Evolutionary conservation across 2,888 invertebrate genomes (phyloP).

Genomic region (Stenodema calcarata): DNA sequence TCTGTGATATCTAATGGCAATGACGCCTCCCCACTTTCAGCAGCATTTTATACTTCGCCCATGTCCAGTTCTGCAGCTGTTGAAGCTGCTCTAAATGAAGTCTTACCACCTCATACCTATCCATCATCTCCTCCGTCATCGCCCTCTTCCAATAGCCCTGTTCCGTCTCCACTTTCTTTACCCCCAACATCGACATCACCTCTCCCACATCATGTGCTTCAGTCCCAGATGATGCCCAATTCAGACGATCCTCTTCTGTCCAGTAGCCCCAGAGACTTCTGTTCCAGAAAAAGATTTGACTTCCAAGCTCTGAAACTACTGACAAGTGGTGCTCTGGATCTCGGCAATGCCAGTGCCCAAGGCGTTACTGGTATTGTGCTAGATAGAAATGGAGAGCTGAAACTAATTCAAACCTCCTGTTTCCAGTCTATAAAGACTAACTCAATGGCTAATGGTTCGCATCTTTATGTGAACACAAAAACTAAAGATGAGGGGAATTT

Average conservation of each 20-base stretch:
- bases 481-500: conserved; percentile 18
- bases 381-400: conserved; percentile 70
- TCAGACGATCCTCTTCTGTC: conserved; percentile 85
- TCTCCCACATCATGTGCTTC: conserved; percentile 66
- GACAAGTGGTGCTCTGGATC: conserved; percentile 66
- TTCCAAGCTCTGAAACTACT: conserved; percentile 68
- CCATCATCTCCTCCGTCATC: conserved; percentile 63
- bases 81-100: conserved; percentile 84
- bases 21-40: conserved; percentile 80
- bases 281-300: conserved; percentile 66
- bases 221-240: conserved; percentile 86
- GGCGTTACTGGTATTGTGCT: conserved; percentile 68
- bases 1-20: conserved; percentile 65
- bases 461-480: conserved; percentile 35
- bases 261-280: conserved; percentile 82
- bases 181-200: conserved; percentile 62
- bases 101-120: conserved; percentile 68
- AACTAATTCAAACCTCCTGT: conserved; percentile 66
- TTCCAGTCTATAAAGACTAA: conserved; percentile 55
- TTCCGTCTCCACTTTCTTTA: conserved; percentile 68
- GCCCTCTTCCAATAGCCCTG: conserved; percentile 67
- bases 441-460: not conserved
- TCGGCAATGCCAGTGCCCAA: conserved; percentile 63
- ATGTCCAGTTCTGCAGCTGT: conserved; percentile 88
- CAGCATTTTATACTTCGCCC: conserved; percentile 82